Evolutionary conservation across 2,113 vertebrate species (phyloP), one percentile per base, ranked within the genome.

Genomic region (Zeus faber): DNA sequence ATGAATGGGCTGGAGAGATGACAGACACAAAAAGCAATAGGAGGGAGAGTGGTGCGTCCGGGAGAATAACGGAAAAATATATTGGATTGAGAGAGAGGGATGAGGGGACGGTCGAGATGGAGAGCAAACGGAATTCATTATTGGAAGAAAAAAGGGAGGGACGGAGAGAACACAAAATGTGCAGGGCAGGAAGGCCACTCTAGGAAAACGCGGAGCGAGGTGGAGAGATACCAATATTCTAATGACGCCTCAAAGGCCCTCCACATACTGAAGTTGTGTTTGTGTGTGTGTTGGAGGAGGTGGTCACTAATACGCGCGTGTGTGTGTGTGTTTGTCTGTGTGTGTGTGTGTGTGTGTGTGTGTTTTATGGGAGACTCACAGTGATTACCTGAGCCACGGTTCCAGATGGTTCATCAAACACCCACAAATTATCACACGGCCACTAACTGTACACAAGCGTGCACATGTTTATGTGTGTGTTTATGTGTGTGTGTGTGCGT

Each of bases 361-460:
- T 47, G 24, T 73, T 72, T 52, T 9, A 17, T 50, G 41, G 3
- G 1, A 46, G 26, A 64, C 53, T 58, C 49, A 68, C 37, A 48
- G 17, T 47, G 57, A 69, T 48, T 57, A 58, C 59, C 72, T 62
- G 49, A 71, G 70, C 62, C 56, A 44, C 8, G 47, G 41, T 64
- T 78, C 77, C 82, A 87, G 82, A 87, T 84, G 85, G 81, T 78
- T 85, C 62, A 70, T 78, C 80, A 72, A 83, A 72, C 54, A 74
- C 65, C 60, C 52, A 10, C 17, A 78, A 76, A 84, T 84, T 81
- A 84, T 78, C 83, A 77, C 73, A 82, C 62, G 67, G 50, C 62
- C 70, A 23, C 69, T 81, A 80, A 82, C 79, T 81, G 77, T 64
- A 54, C 52, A 64, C 70, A 68, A 70, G 71, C 54, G 73, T 75